A percentile compares a stretch with the other conserved stretches of the same genome.
Conservation (phyloP, 2,888 invertebrate species). For the Colletes collaris region DNA sequence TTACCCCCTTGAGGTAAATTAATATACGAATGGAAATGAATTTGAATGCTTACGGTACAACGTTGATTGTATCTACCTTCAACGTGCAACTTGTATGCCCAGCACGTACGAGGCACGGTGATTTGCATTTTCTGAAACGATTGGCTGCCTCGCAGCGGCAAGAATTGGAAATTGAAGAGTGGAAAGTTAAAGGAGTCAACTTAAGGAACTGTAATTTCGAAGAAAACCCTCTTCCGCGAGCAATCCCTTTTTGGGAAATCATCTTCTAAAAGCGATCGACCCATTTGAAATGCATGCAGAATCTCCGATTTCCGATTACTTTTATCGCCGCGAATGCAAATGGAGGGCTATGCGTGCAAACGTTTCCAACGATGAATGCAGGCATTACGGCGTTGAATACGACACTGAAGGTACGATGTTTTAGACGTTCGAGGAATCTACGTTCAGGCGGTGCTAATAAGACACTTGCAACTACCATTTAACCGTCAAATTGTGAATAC, state of each 20-base stretch:
- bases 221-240: not conserved
- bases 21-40: not conserved
- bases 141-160: not conserved
- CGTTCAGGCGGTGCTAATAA: too few relatives aligned
- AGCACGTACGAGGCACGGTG: slow-evolving; percentile 25
- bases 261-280: not conserved
- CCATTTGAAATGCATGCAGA: slow-evolving; percentile 12
- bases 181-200: not conserved
- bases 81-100: not conserved
- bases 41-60: not conserved
- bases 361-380: too few relatives aligned
- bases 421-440: too few relatives aligned
- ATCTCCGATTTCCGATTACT: slow-evolving; percentile 16
- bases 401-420: too few relatives aligned
- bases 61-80: slow-evolving; percentile 20
- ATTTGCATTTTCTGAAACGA: slow-evolving; percentile 42
- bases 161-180: slow-evolving; percentile 7
- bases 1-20: too few relatives aligned
- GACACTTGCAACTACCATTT: too few relatives aligned
- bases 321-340: slow-evolving; percentile 1
- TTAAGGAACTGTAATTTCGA: not conserved
- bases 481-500: too few relatives aligned
- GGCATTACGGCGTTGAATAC: too few relatives aligned
- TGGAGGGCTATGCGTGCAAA: not conserved
- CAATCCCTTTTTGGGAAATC: not conserved